phyloP scores from a whole-genome alignment of 2,797 vertebrate genomes.

The Xenentodon cancila region DNA sequence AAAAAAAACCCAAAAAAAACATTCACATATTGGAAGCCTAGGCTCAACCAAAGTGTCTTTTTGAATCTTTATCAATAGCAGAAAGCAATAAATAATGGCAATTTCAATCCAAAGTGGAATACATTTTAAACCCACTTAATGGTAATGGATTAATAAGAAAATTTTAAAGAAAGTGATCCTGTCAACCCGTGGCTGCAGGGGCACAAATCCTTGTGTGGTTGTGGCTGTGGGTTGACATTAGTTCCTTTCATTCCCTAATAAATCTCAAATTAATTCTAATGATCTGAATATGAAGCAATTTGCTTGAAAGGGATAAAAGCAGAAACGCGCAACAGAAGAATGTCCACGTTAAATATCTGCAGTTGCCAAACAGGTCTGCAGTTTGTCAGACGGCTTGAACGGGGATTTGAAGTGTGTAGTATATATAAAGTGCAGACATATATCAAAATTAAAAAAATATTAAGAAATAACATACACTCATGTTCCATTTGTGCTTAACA shows the following conservation, averaged over 20 bases:
- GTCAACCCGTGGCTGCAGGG: constrained; percentile 34
- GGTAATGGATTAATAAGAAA: constrained; percentile 43
- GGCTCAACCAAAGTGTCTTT: constrained; percentile 5
- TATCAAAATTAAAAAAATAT: neutral
- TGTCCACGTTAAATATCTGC: constrained; percentile 15
- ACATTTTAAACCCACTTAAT: constrained; percentile 41
- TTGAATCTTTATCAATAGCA: constrained; percentile 14
- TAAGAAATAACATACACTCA: constrained; percentile 12
- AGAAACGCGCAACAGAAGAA: neutral
- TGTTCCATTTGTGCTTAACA: constrained; percentile 23
- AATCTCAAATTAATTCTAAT: constrained; percentile 55
- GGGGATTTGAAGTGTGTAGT: constrained; percentile 1
- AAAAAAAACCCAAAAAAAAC: neutral
- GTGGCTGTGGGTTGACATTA: constrained; percentile 22
- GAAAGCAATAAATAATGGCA: constrained; percentile 35
- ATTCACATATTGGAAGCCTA: constrained; percentile 11
- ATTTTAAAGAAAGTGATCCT: constrained; percentile 24
- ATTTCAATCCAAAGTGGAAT: constrained; percentile 29
- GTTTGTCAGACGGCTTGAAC: constrained; percentile 6
- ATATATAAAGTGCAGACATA: too few relatives aligned
- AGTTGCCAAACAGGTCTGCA: constrained; percentile 5
- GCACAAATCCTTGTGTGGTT: constrained; percentile 14
- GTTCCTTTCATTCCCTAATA: constrained; percentile 47
- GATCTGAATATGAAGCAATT: constrained; percentile 54
- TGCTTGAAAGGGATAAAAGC: constrained; percentile 33